Base-by-base conservation (phyloP, 2,113 vertebrate species). In the Gobiocypris rarus region DNA sequence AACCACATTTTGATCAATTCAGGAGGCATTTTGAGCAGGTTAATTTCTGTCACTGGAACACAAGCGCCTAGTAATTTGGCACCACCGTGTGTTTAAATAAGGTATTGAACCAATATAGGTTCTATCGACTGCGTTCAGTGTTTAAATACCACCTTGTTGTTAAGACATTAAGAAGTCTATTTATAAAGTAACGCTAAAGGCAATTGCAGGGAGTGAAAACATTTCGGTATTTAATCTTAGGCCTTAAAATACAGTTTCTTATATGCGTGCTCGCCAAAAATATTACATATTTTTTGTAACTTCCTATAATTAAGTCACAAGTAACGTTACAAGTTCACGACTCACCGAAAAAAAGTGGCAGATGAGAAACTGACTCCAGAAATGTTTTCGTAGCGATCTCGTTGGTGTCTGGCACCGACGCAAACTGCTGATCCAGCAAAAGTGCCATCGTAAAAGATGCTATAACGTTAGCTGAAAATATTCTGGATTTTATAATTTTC, bases 331-430 rank as follows among this genome's bases (percentile, higher is more conserved):
- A 86, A 34, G 26, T 31, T 75, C 31, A 52, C 1, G 9, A 91
- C 96, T 97, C 91, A 99, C 97, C 97, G 59, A 99, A 98, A 89
- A 99, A 99, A 0, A 95, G 84, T 17, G 97, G 97, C 11, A 97
- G 91, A 59, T 95, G 93, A 5, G 96, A 93, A 14, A 98, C 96
- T 0, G 95, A 89, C 9, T 98, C 96, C 89, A 97, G 89, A 91
- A 98, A 97, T 41, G 92, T 89, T 86, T 94, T 90, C 0, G 96
- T 97, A 83, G 95, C 93, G 26, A 98, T 89, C 52, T 96, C 94
- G 74, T 92, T 95, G 87, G 96, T 96, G 0, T 96, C 93, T 4
- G 96, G 95, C 41, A 98, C 92, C 76, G 93, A 92, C 19, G 85
- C 90, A 90, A 98, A 97, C 77, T 95, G 95, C 85, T 96, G 93